Evolutionary conservation across 1,140 invertebrate species (phyloP).

Genomic region (Eciton burchellii): DNA sequence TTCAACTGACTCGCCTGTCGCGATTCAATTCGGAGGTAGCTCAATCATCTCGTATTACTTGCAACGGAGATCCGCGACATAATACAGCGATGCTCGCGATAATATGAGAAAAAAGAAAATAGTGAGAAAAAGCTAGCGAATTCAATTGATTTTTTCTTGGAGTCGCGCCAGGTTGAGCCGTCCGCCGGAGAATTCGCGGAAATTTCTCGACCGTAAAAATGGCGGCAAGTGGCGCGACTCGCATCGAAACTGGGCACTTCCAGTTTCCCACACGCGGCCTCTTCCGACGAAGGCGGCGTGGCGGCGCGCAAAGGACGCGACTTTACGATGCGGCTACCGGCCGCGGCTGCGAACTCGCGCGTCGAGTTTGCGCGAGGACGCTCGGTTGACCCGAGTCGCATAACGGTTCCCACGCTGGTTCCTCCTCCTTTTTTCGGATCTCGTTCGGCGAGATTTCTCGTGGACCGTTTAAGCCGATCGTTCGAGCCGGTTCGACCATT

Average conservation of each 20-base stretch:
- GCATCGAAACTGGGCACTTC: background rate
- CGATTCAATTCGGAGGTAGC: background rate
- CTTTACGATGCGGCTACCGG: slow-evolving; percentile 63
- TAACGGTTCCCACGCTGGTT: slow-evolving; percentile 71
- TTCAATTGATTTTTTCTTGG: background rate
- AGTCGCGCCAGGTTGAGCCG: background rate
- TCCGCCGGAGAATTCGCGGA: no score
- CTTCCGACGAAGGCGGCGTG: background rate
- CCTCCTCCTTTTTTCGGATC: slow-evolving; percentile 64
- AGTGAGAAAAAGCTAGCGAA: no score
- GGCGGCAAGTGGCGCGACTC: no score
- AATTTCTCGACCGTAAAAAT: slow-evolving; percentile 16
- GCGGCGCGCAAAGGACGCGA: slow-evolving; percentile 29
- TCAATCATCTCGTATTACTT: no score
- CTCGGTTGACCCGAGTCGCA: slow-evolving; percentile 64
- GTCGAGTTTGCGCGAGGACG: slow-evolving; percentile 46
- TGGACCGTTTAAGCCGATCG: slow-evolving; percentile 69
- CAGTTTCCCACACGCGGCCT: background rate
- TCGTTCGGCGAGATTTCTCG: slow-evolving; percentile 36
- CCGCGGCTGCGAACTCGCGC: slow-evolving; percentile 42
- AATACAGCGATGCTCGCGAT: no score
- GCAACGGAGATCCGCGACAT: no score
- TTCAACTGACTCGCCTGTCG: background rate
- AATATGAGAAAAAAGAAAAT: no score
- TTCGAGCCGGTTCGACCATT: slow-evolving; percentile 36